A percentile compares a stretch with the other conserved stretches of the same genome.
Evolutionary conservation across 1,140 invertebrate species (phyloP).

Genomic region (Rhagoletis zephyria): DNA sequence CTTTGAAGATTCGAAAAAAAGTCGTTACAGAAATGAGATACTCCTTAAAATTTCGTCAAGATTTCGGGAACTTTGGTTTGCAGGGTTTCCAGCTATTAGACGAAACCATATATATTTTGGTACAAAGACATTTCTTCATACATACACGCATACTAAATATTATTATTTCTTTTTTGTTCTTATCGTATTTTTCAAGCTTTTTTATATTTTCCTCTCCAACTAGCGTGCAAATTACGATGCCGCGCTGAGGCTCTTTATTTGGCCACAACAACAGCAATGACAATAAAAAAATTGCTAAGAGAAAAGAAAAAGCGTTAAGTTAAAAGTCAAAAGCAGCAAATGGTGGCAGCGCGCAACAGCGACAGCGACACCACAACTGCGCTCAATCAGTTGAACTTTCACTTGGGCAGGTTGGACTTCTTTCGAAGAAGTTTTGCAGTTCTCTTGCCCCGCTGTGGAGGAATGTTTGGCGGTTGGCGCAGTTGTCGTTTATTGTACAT

Average conservation of each 20-base stretch:
- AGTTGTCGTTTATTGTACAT: too few species aligned
- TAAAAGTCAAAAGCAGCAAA: neutral
- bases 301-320: neutral
- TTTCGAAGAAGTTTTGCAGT: slow-evolving; percentile 37
- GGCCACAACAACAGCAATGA: too few species aligned
- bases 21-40: too few species aligned
- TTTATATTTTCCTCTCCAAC: neutral
- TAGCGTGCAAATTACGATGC: too few species aligned
- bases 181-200: neutral
- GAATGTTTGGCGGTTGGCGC: neutral
- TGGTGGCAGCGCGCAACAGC: neutral
- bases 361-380: neutral
- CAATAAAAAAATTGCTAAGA: neutral
- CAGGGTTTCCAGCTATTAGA: neutral
- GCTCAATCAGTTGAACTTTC: slow-evolving; percentile 35
- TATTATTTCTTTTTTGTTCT: neutral
- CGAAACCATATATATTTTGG: neutral
- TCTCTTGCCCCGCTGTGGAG: neutral
- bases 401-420: slow-evolving; percentile 45
- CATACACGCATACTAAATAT: too few species aligned
- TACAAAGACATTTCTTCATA: too few species aligned
- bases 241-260: too few species aligned
- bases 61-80: too few species aligned
- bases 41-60: too few species aligned
- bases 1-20: too few species aligned